These are phyloP conservation scores for Lasioglossum malachurum DNA, from an alignment of 2,888 invertebrate genomes.

Conservation along the genomic window DNA sequence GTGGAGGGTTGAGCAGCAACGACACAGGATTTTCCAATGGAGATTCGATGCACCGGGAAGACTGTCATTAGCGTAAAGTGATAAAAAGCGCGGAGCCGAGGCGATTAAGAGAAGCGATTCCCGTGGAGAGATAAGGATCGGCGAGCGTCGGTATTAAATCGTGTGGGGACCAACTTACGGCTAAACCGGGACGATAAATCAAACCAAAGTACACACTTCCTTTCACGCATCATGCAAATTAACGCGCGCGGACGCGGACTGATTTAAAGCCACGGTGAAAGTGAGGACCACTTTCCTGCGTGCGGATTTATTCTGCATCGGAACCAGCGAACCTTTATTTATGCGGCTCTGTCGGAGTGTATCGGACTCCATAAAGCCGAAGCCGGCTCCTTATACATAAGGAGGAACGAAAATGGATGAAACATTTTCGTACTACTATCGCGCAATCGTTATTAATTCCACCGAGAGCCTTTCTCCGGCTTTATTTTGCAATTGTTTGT, in stretches of 20 bases:
- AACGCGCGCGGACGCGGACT: conserved; percentile 27
- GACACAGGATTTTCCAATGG: background rate
- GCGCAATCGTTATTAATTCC: background rate
- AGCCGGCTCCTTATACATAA: conserved; percentile 38
- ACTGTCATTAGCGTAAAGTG: background rate
- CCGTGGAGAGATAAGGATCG: background rate
- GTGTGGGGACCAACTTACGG: conserved; percentile 1
- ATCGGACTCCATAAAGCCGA: conserved; percentile 66
- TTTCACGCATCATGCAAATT: conserved; percentile 35
- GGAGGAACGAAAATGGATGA: background rate
- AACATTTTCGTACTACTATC: background rate
- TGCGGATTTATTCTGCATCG: conserved; percentile 19
- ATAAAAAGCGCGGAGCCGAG: background rate
- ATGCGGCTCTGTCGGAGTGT: conserved; percentile 47
- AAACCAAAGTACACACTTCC: conserved; percentile 25
- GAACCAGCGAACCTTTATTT: conserved; percentile 25
- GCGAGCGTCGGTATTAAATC: background rate
- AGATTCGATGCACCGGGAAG: background rate
- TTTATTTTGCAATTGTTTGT: background rate
- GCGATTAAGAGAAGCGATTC: conserved; percentile 15
- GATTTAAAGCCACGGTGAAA: conserved; percentile 47
- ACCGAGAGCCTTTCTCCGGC: background rate
- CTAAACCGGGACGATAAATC: conserved; percentile 18
- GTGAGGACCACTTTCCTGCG: conserved; percentile 31
- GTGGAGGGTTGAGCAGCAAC: background rate